Conservation (phyloP, 2,888 invertebrate genomes). For the Mythimna ferrago region DNA sequence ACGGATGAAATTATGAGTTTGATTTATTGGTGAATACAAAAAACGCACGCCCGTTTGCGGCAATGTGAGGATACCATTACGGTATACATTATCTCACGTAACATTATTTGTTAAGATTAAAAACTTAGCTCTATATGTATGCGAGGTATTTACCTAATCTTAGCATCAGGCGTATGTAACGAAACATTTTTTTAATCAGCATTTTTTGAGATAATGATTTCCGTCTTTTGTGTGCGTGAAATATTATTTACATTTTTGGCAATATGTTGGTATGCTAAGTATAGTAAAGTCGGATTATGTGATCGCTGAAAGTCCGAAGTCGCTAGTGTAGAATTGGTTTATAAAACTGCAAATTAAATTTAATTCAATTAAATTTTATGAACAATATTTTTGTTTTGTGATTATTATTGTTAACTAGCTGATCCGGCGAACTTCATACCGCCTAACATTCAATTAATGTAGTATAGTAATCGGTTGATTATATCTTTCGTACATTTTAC, state of each 20-base stretch:
- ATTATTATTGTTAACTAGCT: too few relatives aligned
- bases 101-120: constrained; percentile 20
- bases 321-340: too few relatives aligned
- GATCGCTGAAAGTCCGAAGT: too few relatives aligned
- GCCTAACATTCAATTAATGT: too few relatives aligned
- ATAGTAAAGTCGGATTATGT: too few relatives aligned
- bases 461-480: too few relatives aligned
- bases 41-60: background rate
- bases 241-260: background rate
- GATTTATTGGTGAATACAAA: background rate
- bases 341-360: too few relatives aligned
- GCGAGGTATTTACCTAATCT: constrained; percentile 27
- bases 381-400: too few relatives aligned
- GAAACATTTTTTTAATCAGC: constrained; percentile 9
- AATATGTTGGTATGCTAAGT: background rate
- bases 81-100: background rate
- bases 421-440: too few relatives aligned
- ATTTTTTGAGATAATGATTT: constrained; percentile 9
- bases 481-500: too few relatives aligned
- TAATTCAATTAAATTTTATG: too few relatives aligned
- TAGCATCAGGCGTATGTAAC: constrained; percentile 7
- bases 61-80: background rate
- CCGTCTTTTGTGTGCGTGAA: constrained; percentile 11
- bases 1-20: too few relatives aligned
- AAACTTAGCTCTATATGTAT: constrained; percentile 32